Evolutionary conservation across 1,140 invertebrate species (phyloP).

Genomic region (Drosophila bifasciata): DNA sequence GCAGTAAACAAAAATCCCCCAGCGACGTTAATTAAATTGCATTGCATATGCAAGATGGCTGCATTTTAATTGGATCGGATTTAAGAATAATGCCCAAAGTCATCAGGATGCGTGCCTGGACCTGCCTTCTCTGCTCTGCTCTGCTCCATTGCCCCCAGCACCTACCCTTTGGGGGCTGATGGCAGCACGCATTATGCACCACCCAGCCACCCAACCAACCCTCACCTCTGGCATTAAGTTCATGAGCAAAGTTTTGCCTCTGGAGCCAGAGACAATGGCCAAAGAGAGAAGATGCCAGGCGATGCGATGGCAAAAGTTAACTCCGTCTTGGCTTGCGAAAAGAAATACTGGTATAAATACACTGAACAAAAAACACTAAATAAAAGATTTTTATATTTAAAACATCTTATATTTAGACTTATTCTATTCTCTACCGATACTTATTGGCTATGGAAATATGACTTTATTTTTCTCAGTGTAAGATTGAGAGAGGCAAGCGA

Average conservation of each 20-base stretch:
- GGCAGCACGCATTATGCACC: constrained; percentile 68
- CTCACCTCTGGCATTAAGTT: constrained; percentile 62
- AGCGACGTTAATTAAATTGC: constrained; percentile 82
- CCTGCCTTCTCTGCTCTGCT: too few species aligned
- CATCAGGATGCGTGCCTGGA: constrained; percentile 44
- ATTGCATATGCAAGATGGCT: constrained; percentile 79
- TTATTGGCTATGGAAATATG: too few species aligned
- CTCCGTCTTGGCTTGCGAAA: constrained; percentile 39
- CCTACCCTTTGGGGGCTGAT: constrained; percentile 11
- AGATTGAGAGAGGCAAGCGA: neutral
- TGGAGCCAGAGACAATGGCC: constrained; percentile 60
- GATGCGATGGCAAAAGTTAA: constrained; percentile 56
- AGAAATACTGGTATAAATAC: neutral
- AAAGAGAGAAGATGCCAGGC: constrained; percentile 9
- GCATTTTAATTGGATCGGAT: constrained; percentile 81
- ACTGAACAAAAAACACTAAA: neutral
- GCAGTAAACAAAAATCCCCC: constrained; percentile 64
- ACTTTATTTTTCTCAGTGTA: neutral
- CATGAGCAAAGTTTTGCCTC: constrained; percentile 66
- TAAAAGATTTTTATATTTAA: too few species aligned
- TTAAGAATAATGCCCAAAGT: constrained; percentile 80
- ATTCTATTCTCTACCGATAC: too few species aligned
- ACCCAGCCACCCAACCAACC: constrained; percentile 13
- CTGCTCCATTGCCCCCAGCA: neutral
- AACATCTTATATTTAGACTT: too few species aligned